Percentiles rank a stretch among this genome's conserved stretches.
These are phyloP conservation scores for Galeopsomyia nigrocyanea DNA, from an alignment of 2,888 invertebrate genomes.

Conservation along the genomic window DNA sequence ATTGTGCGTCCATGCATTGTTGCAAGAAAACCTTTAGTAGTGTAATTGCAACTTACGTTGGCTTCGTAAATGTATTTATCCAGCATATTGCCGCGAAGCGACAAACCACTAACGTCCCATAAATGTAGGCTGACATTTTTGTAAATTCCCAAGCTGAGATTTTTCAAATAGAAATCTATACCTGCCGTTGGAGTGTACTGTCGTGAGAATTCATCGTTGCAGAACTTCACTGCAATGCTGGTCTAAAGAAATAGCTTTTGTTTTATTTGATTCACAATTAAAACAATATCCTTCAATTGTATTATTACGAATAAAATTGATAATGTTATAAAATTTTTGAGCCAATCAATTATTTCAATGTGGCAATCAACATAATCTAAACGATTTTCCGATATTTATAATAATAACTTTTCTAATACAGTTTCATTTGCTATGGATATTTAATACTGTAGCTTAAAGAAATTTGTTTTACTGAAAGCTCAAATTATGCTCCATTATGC, in stretches of 20 bases:
- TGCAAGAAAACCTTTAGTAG: neutral
- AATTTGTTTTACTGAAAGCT: too few relatives aligned
- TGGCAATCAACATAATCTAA: too few relatives aligned
- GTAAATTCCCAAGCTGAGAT: slow-evolving; percentile 72
- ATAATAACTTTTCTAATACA: too few relatives aligned
- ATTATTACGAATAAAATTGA: too few relatives aligned
- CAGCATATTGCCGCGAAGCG: slow-evolving; percentile 83
- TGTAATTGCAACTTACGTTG: slow-evolving; percentile 72
- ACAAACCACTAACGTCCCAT: slow-evolving; percentile 88
- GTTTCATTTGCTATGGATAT: too few relatives aligned
- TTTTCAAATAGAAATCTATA: slow-evolving; percentile 80
- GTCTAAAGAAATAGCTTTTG: slow-evolving; percentile 69
- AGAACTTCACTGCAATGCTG: slow-evolving; percentile 76
- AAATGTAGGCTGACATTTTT: slow-evolving; percentile 80
- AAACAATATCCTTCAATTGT: slow-evolving; percentile 1
- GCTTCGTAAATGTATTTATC: slow-evolving; percentile 80
- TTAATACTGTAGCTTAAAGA: too few relatives aligned
- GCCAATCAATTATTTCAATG: too few relatives aligned
- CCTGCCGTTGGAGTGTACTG: slow-evolving; percentile 78
- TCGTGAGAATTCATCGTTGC: slow-evolving; percentile 76
- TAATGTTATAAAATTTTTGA: too few relatives aligned
- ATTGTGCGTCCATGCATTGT: too few relatives aligned
- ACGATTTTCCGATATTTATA: too few relatives aligned
- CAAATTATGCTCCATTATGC: too few relatives aligned
- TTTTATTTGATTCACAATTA: slow-evolving; percentile 15